These are phyloP conservation scores for Agrotis ipsilon DNA, from an alignment of 2,888 invertebrate species.

Conservation along the genomic window DNA sequence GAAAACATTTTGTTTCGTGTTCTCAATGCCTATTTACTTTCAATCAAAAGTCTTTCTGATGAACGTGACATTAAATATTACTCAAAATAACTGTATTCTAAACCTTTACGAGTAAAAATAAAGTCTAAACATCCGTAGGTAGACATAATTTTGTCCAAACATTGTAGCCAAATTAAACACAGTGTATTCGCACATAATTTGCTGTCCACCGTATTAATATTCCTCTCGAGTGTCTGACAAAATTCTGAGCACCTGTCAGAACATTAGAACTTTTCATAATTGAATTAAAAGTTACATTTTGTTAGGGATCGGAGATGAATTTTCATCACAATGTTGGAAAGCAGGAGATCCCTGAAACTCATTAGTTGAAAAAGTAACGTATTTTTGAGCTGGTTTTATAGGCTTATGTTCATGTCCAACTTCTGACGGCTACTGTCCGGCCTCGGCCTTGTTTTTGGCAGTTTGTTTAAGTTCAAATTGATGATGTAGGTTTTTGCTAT, in stretches of 20 bases:
- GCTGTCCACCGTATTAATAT: conserved; percentile 35
- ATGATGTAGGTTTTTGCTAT: conserved; percentile 15
- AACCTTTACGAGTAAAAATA: neutral
- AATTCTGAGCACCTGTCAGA: conserved; percentile 41
- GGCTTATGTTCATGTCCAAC: conserved; percentile 19
- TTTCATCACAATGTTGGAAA: conserved; percentile 22
- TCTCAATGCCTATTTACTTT: conserved; percentile 1
- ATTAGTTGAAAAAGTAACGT: conserved; percentile 35
- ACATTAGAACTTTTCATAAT: conserved; percentile 54
- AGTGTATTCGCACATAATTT: conserved; percentile 19
- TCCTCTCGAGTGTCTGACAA: conserved; percentile 17
- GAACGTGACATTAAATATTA: neutral
- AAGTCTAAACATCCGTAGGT: too few relatives aligned
- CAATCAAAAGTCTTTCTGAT: neutral
- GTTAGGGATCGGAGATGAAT: conserved; percentile 30
- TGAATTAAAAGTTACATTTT: conserved; percentile 59
- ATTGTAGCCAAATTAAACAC: neutral
- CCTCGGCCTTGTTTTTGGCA: conserved; percentile 21
- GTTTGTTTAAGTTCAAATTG: conserved; percentile 5
- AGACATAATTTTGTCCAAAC: conserved; percentile 4
- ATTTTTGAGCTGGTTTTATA: conserved; percentile 36
- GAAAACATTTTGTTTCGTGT: neutral
- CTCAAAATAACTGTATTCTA: too few relatives aligned
- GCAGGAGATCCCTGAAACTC: conserved; percentile 19
- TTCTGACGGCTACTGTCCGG: conserved; percentile 11